Base-by-base conservation (phyloP, 2,113 vertebrate genomes). In the Eretmodus cyanostictus region DNA sequence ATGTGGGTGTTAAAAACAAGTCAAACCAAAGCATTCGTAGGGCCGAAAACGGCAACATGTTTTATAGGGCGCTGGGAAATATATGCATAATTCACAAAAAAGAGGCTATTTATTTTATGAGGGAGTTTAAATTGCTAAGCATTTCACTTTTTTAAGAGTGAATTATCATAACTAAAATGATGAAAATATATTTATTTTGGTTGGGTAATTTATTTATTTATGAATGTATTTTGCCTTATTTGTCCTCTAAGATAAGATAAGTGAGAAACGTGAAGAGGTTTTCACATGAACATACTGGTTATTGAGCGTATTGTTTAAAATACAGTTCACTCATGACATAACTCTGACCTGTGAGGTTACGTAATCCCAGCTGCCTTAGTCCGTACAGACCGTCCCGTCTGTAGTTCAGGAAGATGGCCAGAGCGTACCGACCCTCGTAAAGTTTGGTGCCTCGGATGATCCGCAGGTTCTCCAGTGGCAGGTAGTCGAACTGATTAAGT, bases 381-480 rank as follows among this genome's bases (percentile, higher is more conserved):
- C 99, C 99, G 17, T 97, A 98, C 93, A 97, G 96, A 0, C 97
- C 98, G 34, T 99, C 98, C 80, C 98, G 98, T 57, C 98, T 97
- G 96, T 99, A 99, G 97, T 99, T 99, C 4, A 99, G 97, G 94
- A 99, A 99, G 91, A 99, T 98, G 9, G 98, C 97, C 90, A 99
- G 92, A 1, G 98, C 96, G 8, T 99, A 99, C 9, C 98, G 97
- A 22, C 98, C 97, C 73, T 99, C 98, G 1, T 99, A 99, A 31
- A 99, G 97, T 81, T 98, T 99, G 90, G 97, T 99, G 4, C 98
- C 98, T 2, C 98, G 97, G 22, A 99, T 95, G 42, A 99, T 99
- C 54, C 98, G 97, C 27, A 99, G 96, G 90, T 99, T 99, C 95
- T 99, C 98, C 97, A 99, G 76, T 1, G 98, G 98, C 89, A 99